Base-by-base conservation (phyloP, 2,888 invertebrate species). In the Ceramica pisi region DNA sequence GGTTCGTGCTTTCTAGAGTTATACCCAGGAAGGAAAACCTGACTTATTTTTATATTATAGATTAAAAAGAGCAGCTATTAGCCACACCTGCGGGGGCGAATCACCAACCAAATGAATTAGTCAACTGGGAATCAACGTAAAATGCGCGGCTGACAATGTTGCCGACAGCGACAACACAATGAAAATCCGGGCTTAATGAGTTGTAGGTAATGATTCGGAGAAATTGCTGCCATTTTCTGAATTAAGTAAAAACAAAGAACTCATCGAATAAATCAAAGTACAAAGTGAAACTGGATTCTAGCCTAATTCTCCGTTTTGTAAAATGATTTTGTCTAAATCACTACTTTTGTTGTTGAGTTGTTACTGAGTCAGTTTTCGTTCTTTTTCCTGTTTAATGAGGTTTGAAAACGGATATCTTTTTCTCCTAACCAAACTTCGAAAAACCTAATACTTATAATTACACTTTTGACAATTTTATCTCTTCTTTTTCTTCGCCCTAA, bases 181-280 rank as follows among this genome's bases (percentile, higher is more conserved):
- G 63, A 61, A 77, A 55, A 21, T 51, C 31, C 31, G 65, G 69
- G 56, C 62, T n/a, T 56, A 78, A 69, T 76, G 56, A 69, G 57
- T 59, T 50, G 61, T n/a, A n/a, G n/a, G n/a, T 65, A 56, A 69
- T 81, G 46, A 46, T 59, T 65, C 26, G 16, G 4, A 16, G 44
- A 67, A 57, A 60, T 67, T 31, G 26, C 41, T 46, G 63, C 23
- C 35, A 53, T 62, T 59, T 48, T 76, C 66, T 59, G 14, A 23
- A 66, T 50, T 55, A 51, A 48, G 62, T 31, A 41, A 75, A 60
- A 56, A 64, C 46, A 67, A 61, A 38, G 21, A 21, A 51, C 21
- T 62, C 9, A 51, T 61, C 14, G 46, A 50, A 60, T 60, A 55
- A 64, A 56, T 64, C 16, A 16, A 64, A 63, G 46, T 12, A 65